Evolutionary conservation across 2,797 vertebrate genomes (phyloP).

Genomic region (Hemitrygon akajei): DNA sequence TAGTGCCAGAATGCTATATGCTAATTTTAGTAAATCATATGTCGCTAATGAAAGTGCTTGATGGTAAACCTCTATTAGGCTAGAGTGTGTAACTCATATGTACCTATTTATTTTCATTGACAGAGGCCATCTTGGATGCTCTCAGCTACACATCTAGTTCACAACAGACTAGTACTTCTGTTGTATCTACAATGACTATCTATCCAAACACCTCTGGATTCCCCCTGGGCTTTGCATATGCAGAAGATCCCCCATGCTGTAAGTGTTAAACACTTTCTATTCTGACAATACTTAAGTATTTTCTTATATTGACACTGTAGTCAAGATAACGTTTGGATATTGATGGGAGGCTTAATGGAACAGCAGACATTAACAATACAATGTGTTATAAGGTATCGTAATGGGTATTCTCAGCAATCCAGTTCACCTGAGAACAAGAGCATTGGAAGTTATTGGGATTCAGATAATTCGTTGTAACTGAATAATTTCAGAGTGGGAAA

Average conservation of each 20-base stretch:
- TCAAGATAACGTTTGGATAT: neutral
- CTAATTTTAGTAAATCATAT: neutral
- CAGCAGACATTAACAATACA: neutral
- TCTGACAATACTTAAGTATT: neutral
- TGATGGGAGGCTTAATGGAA: neutral
- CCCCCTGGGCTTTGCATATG: neutral
- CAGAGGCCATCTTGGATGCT: neutral
- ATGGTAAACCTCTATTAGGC: neutral
- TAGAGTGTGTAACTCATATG: neutral
- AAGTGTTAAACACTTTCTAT: neutral
- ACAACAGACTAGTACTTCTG: neutral
- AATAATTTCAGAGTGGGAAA: too few species aligned
- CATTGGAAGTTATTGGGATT: neutral
- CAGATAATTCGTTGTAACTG: neutral
- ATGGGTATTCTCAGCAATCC: neutral
- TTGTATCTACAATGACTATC: slow-evolving; percentile 33
- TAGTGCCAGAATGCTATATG: neutral
- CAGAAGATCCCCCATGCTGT: slow-evolving; percentile 13
- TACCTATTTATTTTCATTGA: neutral
- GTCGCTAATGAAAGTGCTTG: neutral
- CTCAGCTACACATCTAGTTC: neutral
- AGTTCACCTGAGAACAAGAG: neutral
- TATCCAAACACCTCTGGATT: slow-evolving; percentile 30
- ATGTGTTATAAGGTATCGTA: neutral
- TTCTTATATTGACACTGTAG: neutral